Evolutionary conservation across 92 coral and sea anemone species (phyloP).

Genomic region (Nematostella vectensis): DNA sequence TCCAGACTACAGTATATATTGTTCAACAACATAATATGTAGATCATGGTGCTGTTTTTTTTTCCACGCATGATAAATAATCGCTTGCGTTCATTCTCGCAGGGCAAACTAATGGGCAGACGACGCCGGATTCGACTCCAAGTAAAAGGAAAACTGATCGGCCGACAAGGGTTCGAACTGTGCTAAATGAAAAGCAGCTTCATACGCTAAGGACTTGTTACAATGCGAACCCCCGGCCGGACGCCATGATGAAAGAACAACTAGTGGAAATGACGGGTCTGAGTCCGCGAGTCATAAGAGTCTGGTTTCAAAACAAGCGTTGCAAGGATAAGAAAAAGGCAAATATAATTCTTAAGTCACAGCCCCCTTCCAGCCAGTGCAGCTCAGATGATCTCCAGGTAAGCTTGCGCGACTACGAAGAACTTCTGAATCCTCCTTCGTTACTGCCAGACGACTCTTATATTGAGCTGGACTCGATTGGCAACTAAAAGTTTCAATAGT

Average conservation of each 20-base stretch:
- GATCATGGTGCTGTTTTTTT: no score
- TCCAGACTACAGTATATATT: no score
- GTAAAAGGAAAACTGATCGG: constrained; percentile 60
- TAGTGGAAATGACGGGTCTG: constrained; percentile 96
- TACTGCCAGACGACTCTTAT: no score
- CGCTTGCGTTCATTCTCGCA: no score
- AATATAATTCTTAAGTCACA: constrained; percentile 69
- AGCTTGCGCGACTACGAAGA: neutral
- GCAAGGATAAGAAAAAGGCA: constrained; percentile 96
- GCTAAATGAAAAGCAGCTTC: constrained; percentile 91
- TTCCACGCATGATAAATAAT: no score
- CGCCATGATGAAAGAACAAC: constrained; percentile 99
- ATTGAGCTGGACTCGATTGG: no score
- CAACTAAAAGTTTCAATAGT: no score
- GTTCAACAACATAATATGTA: no score
- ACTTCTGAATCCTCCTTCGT: no score
- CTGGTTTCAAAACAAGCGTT: constrained; percentile 99
- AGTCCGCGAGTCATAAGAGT: constrained; percentile 98
- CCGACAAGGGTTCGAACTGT: constrained; percentile 94
- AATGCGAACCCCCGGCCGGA: constrained; percentile 99
- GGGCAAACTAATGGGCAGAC: constrained; percentile 72
- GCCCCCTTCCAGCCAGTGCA: constrained; percentile 55
- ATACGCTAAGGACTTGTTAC: constrained; percentile 91
- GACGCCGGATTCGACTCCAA: constrained; percentile 36
- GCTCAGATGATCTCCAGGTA: constrained; percentile 95